Evolutionary conservation across 53 echinoderm and acorn worm genomes (phyloP).

Genomic region (Echinarachnius parma): DNA sequence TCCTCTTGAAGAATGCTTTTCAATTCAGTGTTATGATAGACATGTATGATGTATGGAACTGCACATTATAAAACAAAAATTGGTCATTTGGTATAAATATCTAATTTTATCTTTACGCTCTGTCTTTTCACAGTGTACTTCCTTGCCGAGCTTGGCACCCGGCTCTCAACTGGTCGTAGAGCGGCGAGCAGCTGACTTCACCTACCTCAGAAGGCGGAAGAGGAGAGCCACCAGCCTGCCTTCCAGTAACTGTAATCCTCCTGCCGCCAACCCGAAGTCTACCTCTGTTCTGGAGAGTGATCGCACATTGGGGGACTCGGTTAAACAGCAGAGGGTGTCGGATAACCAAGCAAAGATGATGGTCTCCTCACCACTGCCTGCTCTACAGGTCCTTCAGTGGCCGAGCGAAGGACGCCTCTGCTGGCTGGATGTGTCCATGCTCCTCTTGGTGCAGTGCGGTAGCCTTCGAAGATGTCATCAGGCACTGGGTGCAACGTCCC

Average conservation of each 20-base stretch:
- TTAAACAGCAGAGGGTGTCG: not conserved
- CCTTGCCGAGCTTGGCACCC: conserved; percentile 20
- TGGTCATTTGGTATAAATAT: too few relatives aligned
- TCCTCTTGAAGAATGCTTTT: too few relatives aligned
- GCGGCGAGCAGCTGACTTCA: conserved; percentile 16
- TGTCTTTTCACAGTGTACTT: conserved; percentile 21
- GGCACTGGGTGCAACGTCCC: conserved; percentile 31
- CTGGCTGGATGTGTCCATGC: conserved; percentile 87
- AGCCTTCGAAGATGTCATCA: conserved; percentile 66
- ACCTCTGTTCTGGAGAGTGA: not conserved
- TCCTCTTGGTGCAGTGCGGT: conserved; percentile 53
- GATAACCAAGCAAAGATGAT: not conserved
- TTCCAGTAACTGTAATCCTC: not conserved
- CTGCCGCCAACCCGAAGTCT: not conserved
- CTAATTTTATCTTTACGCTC: not conserved
- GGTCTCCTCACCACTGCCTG: conserved; percentile 4
- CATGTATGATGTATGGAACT: too few relatives aligned
- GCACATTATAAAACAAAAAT: too few relatives aligned
- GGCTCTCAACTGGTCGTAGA: conserved; percentile 25
- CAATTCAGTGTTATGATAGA: too few relatives aligned
- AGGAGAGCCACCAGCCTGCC: conserved; percentile 15
- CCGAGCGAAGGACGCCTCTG: conserved; percentile 72
- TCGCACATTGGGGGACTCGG: too few relatives aligned
- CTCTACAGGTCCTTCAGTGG: conserved; percentile 45
- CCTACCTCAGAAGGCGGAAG: conserved; percentile 22